These are phyloP conservation scores for Philopotamus ludificatus DNA, from an alignment of 1,140 invertebrate species.

Conservation along the genomic window DNA sequence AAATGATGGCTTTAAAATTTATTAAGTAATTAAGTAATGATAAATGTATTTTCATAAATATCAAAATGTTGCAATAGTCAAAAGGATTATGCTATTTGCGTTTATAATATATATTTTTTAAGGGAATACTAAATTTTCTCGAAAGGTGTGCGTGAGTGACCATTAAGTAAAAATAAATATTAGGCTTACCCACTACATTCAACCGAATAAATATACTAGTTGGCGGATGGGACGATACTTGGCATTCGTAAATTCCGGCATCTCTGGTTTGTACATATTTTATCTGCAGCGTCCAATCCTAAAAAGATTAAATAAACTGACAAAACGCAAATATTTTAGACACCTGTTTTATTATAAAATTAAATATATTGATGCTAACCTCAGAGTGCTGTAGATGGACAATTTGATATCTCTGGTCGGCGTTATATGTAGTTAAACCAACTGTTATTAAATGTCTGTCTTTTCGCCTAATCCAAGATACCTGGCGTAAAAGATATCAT, in stretches of 20 bases:
- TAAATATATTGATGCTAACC: conserved; percentile 25
- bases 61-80: too few relatives aligned
- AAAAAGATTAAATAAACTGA: background rate
- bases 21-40: too few relatives aligned
- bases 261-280: conserved; percentile 78
- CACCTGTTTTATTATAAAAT: background rate
- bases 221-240: conserved; percentile 83
- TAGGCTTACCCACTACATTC: conserved; percentile 77
- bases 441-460: conserved; percentile 55
- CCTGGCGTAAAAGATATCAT: conserved; percentile 41
- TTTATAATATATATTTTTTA: too few relatives aligned
- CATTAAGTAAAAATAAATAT: too few relatives aligned
- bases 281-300: conserved; percentile 86
- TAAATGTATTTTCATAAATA: too few relatives aligned
- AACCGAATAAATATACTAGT: conserved; percentile 79
- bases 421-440: conserved; percentile 53
- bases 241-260: conserved; percentile 82
- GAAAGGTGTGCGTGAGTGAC: too few relatives aligned
- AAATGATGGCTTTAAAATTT: conserved; percentile 1
- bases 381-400: conserved; percentile 43
- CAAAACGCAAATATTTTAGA: conserved; percentile 6
- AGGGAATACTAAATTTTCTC: too few relatives aligned
- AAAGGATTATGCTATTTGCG: too few relatives aligned
- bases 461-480: conserved; percentile 49
- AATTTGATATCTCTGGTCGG: conserved; percentile 51